Evolutionary conservation across 1,140 invertebrate species (phyloP).

Genomic region (Phthorimaea operculella): DNA sequence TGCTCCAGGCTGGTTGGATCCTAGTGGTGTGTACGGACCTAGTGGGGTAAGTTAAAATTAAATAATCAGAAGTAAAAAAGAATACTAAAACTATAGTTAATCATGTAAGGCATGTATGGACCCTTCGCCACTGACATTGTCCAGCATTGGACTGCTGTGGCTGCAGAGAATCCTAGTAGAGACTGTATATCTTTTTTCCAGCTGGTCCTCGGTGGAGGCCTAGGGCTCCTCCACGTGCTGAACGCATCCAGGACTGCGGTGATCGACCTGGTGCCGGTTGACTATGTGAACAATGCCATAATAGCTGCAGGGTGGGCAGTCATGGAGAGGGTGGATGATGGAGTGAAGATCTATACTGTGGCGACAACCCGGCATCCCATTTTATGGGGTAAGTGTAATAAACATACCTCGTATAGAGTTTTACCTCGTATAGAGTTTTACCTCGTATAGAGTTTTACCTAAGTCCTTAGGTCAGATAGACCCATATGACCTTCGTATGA

Average conservation of each 20-base stretch:
- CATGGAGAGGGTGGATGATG: not conserved
- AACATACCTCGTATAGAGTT: too few relatives aligned
- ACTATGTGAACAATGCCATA: constrained; percentile 19
- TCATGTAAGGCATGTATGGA: too few relatives aligned
- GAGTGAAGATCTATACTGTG: constrained; percentile 6
- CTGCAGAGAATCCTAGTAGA: too few relatives aligned
- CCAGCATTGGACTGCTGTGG: too few relatives aligned
- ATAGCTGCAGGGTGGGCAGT: constrained; percentile 13
- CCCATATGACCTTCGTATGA: too few relatives aligned
- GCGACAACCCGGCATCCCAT: not conserved
- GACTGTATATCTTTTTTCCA: not conserved
- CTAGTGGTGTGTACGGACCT: constrained; percentile 1
- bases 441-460: too few relatives aligned
- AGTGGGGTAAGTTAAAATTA: constrained; percentile 12
- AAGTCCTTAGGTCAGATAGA: too few relatives aligned
- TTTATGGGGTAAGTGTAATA: constrained; percentile 10
- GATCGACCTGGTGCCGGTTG: constrained; percentile 14
- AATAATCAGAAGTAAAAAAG: too few relatives aligned
- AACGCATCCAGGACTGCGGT: not conserved
- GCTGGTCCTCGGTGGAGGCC: constrained; percentile 10
- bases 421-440: too few relatives aligned
- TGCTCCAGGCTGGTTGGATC: constrained; percentile 18
- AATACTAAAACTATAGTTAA: too few relatives aligned
- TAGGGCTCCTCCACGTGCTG: constrained; percentile 12
- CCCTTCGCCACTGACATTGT: too few relatives aligned